Base-by-base conservation (phyloP, 2,888 invertebrate species). In the Drosophila conformis region DNA sequence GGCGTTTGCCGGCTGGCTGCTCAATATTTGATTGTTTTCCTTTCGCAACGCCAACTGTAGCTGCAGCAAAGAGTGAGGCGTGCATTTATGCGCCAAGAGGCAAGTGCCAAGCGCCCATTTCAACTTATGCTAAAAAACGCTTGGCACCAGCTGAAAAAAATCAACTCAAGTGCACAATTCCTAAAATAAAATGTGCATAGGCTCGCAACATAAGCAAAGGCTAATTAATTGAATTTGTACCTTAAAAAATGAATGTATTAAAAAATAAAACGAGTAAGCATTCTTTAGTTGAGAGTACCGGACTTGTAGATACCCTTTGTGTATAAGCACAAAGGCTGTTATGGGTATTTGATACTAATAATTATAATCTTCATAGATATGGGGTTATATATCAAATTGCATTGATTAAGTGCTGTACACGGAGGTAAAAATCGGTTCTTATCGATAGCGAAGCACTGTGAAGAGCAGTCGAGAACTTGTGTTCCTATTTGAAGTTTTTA, bases 1-100 rank as follows among this genome's bases (percentile, higher is more conserved):
- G 76, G 63, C 69, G 61, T 61, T 69, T 56, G 71, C 73, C 67
- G 61, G 68, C 61, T 69, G 51, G 54, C 60, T 70, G 62, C 71
- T 75, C 80, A 78, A 86, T 80, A 71, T 78, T 83, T 72, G 78
- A 84, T 88, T 86, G 83, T 83, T 80, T 86, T 78, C 64, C 73
- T 73, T 79, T 73, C 58, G 49, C 54, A 38, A 42, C 42, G 21
- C 25, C 57, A 40, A 58, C 64, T 40, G 76, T 67, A 80, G 40
- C 56, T 72, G 49, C 27, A 29, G 54, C 29, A 63, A 38, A 58
- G 61, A 67, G 42, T 60, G 61, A 62, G 21, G 65, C 78, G 56
- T 58, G 57, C 69, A 61, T 70, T 79, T 66, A 60, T 29, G 56
- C 27, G 38, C 18, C 18, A 38, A 18, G 18, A 8, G 21, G 46